These are phyloP conservation scores for Calliphora vicina DNA, from an alignment of 1,140 invertebrate species.

Conservation along the genomic window DNA sequence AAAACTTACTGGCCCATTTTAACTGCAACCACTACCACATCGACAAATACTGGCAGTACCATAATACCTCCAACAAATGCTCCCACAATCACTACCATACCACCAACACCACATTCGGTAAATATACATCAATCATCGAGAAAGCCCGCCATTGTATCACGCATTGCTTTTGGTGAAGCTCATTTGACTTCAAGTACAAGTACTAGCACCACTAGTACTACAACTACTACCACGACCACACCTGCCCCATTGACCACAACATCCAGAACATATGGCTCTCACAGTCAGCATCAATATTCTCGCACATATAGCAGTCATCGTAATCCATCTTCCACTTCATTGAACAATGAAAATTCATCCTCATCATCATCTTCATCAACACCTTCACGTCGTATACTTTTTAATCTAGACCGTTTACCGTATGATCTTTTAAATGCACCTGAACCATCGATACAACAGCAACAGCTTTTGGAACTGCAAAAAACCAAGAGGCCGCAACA, in stretches of 20 bases:
- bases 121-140: slow-evolving; percentile 42
- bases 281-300: slow-evolving; percentile 29
- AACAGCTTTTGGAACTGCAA: slow-evolving; percentile 53
- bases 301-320: slow-evolving; percentile 16
- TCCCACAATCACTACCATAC: slow-evolving; percentile 3
- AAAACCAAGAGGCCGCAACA: slow-evolving; percentile 50
- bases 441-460: slow-evolving; percentile 38
- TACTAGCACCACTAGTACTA: not conserved
- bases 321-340: not conserved
- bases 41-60: slow-evolving; percentile 23
- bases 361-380: slow-evolving; percentile 47
- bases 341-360: slow-evolving; percentile 50
- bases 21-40: slow-evolving; percentile 20
- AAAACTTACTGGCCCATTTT: slow-evolving; percentile 64
- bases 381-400: slow-evolving; percentile 58
- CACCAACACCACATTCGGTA: not conserved
- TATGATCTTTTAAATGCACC: slow-evolving; percentile 63
- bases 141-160: slow-evolving; percentile 62
- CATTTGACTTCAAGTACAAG: slow-evolving; percentile 54
- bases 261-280: not conserved
- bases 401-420: slow-evolving; percentile 63
- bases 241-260: slow-evolving; percentile 44
- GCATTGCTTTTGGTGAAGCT: slow-evolving; percentile 61
- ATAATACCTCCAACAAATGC: slow-evolving; percentile 31
- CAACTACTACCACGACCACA: slow-evolving; percentile 36